Conservation (phyloP, 2,888 invertebrate genomes). For the Halictus ligatus region DNA sequence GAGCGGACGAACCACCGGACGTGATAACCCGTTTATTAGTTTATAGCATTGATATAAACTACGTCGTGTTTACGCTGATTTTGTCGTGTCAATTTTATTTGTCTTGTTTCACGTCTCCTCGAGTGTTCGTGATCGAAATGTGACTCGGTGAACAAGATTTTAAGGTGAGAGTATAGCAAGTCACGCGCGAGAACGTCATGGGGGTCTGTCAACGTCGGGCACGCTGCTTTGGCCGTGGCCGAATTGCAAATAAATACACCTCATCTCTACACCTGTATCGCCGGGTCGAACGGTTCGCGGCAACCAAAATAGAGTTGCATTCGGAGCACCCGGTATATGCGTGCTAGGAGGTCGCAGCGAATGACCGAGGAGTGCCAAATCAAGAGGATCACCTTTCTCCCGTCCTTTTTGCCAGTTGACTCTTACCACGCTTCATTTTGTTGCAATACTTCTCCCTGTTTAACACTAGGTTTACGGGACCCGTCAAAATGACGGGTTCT, state of each 20-base stretch:
- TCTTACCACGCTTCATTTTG: background rate
- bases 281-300: constrained; percentile 63
- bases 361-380: constrained; percentile 77
- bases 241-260: constrained; percentile 82
- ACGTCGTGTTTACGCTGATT: no score
- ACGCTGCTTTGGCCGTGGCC: constrained; percentile 80
- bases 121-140: no score
- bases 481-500: no score
- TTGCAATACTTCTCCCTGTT: background rate
- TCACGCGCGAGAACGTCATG: constrained; percentile 43
- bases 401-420: constrained; percentile 42
- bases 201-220: constrained; percentile 37
- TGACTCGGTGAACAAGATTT: background rate
- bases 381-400: constrained; percentile 76
- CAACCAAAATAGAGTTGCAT: constrained; percentile 78
- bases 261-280: constrained; percentile 54
- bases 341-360: constrained; percentile 65
- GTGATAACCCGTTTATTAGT: background rate
- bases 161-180: no score
- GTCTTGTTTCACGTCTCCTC: no score
- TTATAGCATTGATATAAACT: no score
- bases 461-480: no score
- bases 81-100: no score
- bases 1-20: no score
- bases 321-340: constrained; percentile 76